Percentiles rank a stretch among this genome's conserved stretches.
Conservation (phyloP, 2,888 invertebrate species). For the Caenorhabditis drosophilae region DNA sequence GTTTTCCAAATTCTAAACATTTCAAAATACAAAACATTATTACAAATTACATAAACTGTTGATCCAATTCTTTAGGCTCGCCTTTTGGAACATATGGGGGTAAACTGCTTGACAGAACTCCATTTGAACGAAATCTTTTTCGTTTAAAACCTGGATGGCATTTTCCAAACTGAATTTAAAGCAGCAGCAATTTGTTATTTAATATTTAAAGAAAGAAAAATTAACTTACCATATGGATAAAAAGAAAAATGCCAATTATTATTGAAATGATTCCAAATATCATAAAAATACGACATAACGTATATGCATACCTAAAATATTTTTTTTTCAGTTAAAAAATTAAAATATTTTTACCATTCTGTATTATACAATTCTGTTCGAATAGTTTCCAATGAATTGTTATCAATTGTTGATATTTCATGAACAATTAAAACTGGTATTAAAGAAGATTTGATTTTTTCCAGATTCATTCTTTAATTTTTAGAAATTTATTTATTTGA, state of each 20-base stretch:
- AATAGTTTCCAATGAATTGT: conserved; percentile 52
- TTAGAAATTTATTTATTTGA: conserved; percentile 1
- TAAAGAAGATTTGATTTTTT: conserved; percentile 52
- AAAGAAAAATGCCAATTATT: conserved; percentile 16
- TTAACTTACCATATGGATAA: conserved; percentile 19
- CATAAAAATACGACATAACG: conserved; percentile 20
- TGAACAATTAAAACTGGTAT: conserved; percentile 55
- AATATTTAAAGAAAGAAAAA: neutral
- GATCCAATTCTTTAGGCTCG: no score
- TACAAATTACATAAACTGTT: no score
- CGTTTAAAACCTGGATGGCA: conserved; percentile 17
- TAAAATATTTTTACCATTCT: conserved; percentile 18
- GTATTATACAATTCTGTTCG: conserved; percentile 47
- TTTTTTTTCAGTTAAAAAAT: neutral
- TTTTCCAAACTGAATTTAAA: conserved; percentile 23
- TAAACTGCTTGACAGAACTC: conserved; percentile 16
- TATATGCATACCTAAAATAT: conserved; percentile 17
- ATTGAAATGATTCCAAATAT: conserved; percentile 26
- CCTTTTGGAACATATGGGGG: conserved; percentile 37
- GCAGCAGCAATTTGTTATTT: neutral
- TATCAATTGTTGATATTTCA: conserved; percentile 60
- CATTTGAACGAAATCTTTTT: conserved; percentile 16
- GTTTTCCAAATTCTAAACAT: no score
- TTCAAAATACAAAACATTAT: no score
- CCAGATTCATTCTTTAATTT: conserved; percentile 43